Evolutionary conservation across 2,113 vertebrate species (phyloP).

Genomic region (Monopterus albus): DNA sequence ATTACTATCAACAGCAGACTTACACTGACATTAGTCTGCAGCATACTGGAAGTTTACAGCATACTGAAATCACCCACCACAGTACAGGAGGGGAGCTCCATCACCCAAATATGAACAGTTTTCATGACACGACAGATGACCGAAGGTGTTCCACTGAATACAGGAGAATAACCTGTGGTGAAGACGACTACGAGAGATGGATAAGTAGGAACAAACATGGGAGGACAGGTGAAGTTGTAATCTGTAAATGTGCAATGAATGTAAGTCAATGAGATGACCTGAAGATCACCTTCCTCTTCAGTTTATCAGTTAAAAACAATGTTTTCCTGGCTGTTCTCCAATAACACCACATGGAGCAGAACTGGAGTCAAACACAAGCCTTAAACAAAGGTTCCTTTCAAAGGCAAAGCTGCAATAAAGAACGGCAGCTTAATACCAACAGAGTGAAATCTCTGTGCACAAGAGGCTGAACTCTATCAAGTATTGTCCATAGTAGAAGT

Average conservation of each 20-base stretch:
- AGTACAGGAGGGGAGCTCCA: not conserved
- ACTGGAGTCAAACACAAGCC: not conserved
- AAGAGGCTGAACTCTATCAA: not conserved
- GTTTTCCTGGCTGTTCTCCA: not conserved
- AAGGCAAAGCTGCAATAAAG: too few species aligned
- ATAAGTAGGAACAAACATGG: not conserved
- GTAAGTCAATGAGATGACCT: not conserved
- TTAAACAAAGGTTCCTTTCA: not conserved
- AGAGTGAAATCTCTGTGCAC: too few species aligned
- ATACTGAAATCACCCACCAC: not conserved
- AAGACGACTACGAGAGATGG: not conserved
- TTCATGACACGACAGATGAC: not conserved
- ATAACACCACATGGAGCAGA: not conserved
- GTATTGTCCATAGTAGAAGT: not conserved
- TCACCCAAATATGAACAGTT: not conserved
- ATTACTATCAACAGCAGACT: conserved; percentile 6
- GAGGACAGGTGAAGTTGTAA: conserved; percentile 22
- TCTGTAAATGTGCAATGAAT: not conserved
- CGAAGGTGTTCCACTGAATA: not conserved
- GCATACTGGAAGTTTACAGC: not conserved
- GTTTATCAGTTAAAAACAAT: not conserved
- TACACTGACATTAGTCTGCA: not conserved
- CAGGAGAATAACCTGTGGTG: not conserved
- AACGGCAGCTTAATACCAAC: too few species aligned
- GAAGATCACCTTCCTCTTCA: not conserved